A percentile compares a stretch with the other conserved stretches of the same genome.
phyloP scores from a whole-genome alignment of 1,140 invertebrate genomes.

The Condylostylus longicornis region DNA sequence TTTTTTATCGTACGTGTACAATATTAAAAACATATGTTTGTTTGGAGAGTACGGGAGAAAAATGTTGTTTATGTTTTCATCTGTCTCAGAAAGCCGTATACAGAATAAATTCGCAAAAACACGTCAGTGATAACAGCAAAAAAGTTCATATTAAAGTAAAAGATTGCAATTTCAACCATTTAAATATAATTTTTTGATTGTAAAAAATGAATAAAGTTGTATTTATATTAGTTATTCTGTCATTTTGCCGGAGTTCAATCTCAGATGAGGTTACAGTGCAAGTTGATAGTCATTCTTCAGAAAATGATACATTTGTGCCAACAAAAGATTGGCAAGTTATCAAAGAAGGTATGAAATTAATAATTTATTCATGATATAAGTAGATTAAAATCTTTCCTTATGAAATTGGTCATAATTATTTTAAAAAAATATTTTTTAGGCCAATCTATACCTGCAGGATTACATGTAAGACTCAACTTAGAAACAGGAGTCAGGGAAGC shows the following conservation, averaged over 20 bases:
- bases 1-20: no score
- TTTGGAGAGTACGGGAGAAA: no score
- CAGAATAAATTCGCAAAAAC: no score
- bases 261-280: background rate
- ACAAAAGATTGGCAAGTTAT: conserved; percentile 45
- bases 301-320: conserved; percentile 34
- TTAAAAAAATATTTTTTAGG: conserved; percentile 33
- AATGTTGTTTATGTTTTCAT: no score
- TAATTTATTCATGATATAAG: background rate
- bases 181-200: no score
- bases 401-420: background rate
- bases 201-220: no score
- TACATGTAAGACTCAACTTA: conserved; percentile 60
- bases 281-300: background rate
- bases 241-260: background rate
- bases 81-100: no score
- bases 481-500: conserved; percentile 56
- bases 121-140: no score
- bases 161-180: no score
- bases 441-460: conserved; percentile 51
- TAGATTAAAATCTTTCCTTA: background rate
- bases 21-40: no score
- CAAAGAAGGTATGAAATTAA: conserved; percentile 35
- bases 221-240: no score
- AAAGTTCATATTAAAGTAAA: no score